Base-by-base conservation (phyloP, 1,140 invertebrate species). In the Apis cerana region DNA sequence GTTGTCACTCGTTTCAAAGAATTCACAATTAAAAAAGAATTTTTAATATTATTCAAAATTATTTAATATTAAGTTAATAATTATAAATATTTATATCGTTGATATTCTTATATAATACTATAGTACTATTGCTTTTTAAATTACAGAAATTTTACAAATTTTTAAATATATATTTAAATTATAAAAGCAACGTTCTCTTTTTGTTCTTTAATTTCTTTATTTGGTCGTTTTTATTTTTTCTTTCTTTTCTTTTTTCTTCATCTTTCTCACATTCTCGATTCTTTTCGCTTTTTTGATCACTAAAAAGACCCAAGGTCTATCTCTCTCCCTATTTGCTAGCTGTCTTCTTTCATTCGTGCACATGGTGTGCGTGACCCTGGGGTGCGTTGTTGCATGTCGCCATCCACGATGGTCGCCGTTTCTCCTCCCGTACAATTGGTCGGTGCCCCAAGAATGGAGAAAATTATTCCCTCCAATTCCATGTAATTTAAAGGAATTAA, bases 381-480 rank as follows among this genome's bases (percentile, higher is more conserved):
- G 84, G 89, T 85, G 83, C 83, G 84, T 82, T 74, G 87, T 90
- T 90, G 85, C 89, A 86, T 90, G 85, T 88, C 83, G 86, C 80
- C 58, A 71, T 75, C 69, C 62, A 80, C 76, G 74, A 68, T 17
- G 23, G 54, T 71, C 61, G 77, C 56, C 61, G 64, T 84, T 80
- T 65, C 61, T 68, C 58, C 76, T 88, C 86, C 87, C 84, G 88
- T 88, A 86, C 91, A 90, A 92, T 91, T 91, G 90, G 72, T 86
- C 75, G 54, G 79, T 76, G 91, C 89, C 33, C 33, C 90, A 91
- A 92, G 91, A 92, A 93, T 88, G 86, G 87, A 92, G 91, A 86
- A 93, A 93, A 92, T 93, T 92, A 91, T 92, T 92, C 90, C 88
- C 91, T 90, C 92, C 91, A 92, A 92, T 93, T 93, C 91, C 86